Evolutionary conservation across 2,797 vertebrate genomes (phyloP).

Genomic region (Falco naumanni): DNA sequence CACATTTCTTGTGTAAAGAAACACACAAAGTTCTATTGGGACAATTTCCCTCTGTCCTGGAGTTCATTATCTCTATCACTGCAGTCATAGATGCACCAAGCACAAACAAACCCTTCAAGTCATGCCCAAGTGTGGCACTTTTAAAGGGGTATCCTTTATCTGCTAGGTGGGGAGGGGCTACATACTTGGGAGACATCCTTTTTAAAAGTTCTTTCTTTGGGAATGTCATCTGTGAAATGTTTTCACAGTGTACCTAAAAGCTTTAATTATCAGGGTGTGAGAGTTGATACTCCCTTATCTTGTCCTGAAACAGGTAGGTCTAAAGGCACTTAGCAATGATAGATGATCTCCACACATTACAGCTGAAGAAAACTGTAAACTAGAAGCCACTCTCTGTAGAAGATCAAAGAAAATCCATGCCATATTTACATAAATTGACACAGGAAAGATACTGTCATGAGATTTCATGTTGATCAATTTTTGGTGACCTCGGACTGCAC

Average conservation of each 20-base stretch:
- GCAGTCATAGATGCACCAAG: background rate
- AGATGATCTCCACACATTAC: slow-evolving; percentile 27
- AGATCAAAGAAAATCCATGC: slow-evolving; percentile 17
- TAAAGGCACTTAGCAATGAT: slow-evolving; percentile 34
- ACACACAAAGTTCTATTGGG: background rate
- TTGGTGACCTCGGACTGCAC: background rate
- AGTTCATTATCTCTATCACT: background rate
- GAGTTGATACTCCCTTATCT: slow-evolving; percentile 54
- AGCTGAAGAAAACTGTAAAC: slow-evolving; percentile 26
- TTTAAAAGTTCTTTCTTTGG: slow-evolving; percentile 9
- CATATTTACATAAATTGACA: background rate
- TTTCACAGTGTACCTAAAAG: slow-evolving; percentile 49
- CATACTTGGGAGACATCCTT: background rate
- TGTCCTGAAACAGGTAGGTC: slow-evolving; percentile 46
- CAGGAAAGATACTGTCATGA: background rate
- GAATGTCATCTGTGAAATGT: slow-evolving; percentile 15
- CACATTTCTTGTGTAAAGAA: background rate
- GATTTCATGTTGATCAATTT: background rate
- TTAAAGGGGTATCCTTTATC: background rate
- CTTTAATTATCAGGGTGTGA: slow-evolving; percentile 37
- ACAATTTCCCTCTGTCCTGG: background rate
- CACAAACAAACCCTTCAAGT: background rate
- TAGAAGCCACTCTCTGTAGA: slow-evolving; percentile 18
- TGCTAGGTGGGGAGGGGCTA: background rate
- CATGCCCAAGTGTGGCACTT: background rate